These are phyloP conservation scores for Microtus oregoni DNA, from an alignment of 2,113 vertebrate genomes.

Conservation along the genomic window DNA sequence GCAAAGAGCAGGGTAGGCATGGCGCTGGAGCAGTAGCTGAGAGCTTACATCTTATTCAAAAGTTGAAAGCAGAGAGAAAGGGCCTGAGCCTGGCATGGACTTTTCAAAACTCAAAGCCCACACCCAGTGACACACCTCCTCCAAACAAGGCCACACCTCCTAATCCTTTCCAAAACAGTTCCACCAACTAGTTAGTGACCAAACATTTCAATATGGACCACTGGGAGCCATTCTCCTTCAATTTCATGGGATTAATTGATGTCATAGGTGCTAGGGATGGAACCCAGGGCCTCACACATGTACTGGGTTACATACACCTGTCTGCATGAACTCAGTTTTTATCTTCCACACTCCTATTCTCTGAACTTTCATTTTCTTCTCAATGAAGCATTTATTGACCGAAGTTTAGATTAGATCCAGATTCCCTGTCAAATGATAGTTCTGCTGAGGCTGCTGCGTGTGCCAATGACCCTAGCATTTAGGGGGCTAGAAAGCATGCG, in stretches of 20 bases:
- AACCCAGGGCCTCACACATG: neutral
- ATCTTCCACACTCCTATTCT: neutral
- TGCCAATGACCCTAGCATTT: neutral
- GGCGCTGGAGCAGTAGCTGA: neutral
- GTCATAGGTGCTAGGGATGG: neutral
- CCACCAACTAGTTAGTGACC: no score
- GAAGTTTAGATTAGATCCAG: neutral
- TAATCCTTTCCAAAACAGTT: neutral
- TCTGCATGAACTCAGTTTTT: neutral
- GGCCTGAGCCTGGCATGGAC: neutral
- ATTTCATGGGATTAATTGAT: neutral
- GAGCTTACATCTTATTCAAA: neutral
- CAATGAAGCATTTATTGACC: neutral
- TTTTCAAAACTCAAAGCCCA: neutral
- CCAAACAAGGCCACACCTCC: neutral
- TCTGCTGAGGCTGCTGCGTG: neutral
- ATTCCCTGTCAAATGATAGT: neutral
- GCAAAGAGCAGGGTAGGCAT: neutral
- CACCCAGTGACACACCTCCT: neutral
- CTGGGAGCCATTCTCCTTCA: neutral
- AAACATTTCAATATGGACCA: neutral
- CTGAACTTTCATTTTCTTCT: slow-evolving; percentile 16
- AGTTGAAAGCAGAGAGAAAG: neutral
- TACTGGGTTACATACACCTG: neutral
- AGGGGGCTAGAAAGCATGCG: neutral